Conservation (phyloP, 1,140 invertebrate species). For the Platyura marginata region DNA sequence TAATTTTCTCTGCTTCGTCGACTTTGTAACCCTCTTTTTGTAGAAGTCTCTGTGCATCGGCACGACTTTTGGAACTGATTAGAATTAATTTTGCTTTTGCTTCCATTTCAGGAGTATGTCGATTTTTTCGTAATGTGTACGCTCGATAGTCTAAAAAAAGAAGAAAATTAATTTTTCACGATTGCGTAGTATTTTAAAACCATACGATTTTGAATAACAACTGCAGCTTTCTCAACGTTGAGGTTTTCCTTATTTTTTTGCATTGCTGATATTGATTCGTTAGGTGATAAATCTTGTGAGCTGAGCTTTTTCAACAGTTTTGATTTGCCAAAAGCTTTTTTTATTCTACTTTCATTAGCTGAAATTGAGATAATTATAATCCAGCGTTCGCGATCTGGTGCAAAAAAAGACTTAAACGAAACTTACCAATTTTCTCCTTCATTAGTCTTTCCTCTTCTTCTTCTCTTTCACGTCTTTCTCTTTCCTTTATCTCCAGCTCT, state of each 20-base stretch:
- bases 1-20: constrained; percentile 22
- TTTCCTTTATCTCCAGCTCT: constrained; percentile 17
- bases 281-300: constrained; percentile 12
- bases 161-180: no score
- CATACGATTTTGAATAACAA: constrained; percentile 48
- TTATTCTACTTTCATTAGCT: not conserved
- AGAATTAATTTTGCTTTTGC: constrained; percentile 35
- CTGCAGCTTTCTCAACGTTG: constrained; percentile 35
- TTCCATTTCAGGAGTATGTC: constrained; percentile 14
- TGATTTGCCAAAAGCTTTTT: not conserved
- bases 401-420: no score
- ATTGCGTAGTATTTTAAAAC: no score
- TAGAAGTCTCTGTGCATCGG: constrained; percentile 10
- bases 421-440: not conserved
- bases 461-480: constrained; percentile 19
- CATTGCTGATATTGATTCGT: constrained; percentile 3
- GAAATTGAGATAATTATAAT: no score
- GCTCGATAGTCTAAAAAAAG: constrained; percentile 36
- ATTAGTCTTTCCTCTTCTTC: constrained; percentile 7
- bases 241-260: constrained; percentile 26
- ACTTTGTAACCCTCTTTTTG: constrained; percentile 16
- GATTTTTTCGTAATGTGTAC: constrained; percentile 28
- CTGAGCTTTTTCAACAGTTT: constrained; percentile 23
- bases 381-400: no score
- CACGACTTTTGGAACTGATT: constrained; percentile 27